These are phyloP conservation scores for Leucoraja erinaceus DNA, from an alignment of 2,113 vertebrate species.

Conservation along the genomic window DNA sequence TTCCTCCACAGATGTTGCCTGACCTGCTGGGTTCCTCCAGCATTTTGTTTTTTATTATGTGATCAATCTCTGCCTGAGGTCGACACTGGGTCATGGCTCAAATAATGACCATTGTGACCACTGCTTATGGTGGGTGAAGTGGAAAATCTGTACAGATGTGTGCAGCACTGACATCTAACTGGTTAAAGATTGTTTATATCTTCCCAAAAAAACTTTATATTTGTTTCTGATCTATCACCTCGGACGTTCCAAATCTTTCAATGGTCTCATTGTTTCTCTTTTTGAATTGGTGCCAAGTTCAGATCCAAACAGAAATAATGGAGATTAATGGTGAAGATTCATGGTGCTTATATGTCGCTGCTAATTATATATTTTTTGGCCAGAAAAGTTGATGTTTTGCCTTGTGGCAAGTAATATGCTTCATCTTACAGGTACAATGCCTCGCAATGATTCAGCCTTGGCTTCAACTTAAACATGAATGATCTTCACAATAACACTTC, in stretches of 20 bases:
- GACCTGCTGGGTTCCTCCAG: too few species aligned
- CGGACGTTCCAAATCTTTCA: not conserved
- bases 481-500: not conserved
- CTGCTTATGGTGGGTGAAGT: not conserved
- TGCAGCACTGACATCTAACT: not conserved
- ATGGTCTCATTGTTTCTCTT: not conserved
- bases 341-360: not conserved
- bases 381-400: not conserved
- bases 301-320: not conserved
- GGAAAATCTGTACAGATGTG: not conserved
- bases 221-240: not conserved
- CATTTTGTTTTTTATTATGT: too few species aligned
- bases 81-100: not conserved
- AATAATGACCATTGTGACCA: too few species aligned
- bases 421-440: not conserved
- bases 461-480: not conserved
- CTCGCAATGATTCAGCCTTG: not conserved
- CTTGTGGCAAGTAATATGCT: not conserved
- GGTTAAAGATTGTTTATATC: not conserved
- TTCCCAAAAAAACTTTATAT: not conserved
- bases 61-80: not conserved
- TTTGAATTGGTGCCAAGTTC: not conserved
- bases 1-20: too few species aligned
- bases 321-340: conserved; percentile 16
- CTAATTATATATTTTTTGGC: not conserved